phyloP scores from a whole-genome alignment of 2,888 invertebrate genomes.

The Macrophya annulata region DNA sequence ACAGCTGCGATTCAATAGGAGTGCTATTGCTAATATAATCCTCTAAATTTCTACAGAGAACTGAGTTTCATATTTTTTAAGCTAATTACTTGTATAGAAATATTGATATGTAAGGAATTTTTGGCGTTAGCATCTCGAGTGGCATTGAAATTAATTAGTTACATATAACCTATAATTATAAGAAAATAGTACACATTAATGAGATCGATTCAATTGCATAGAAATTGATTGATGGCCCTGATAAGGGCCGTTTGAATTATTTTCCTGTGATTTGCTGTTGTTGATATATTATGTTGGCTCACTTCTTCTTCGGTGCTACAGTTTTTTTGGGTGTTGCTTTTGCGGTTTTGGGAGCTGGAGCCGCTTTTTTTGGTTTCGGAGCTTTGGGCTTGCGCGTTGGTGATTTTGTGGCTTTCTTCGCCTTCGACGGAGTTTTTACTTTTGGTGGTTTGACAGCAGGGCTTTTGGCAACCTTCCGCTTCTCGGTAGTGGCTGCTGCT shows the following conservation, averaged over 20 bases:
- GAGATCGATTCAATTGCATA: constrained; percentile 38
- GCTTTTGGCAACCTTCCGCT: constrained; percentile 54
- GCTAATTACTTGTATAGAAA: neutral
- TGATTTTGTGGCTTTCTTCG: constrained; percentile 60
- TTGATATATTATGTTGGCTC: constrained; percentile 24
- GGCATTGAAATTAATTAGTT: neutral
- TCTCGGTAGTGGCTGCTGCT: constrained; percentile 53
- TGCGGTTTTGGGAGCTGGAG: constrained; percentile 52
- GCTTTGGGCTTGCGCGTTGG: constrained; percentile 63
- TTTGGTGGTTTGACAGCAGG: constrained; percentile 61
- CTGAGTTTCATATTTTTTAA: neutral
- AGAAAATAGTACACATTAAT: neutral
- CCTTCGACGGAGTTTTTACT: constrained; percentile 59
- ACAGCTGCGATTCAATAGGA: neutral
- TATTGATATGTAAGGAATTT: neutral
- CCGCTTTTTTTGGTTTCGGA: constrained; percentile 63
- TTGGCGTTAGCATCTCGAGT: neutral
- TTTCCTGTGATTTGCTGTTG: constrained; percentile 31
- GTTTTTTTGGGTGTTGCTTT: constrained; percentile 55
- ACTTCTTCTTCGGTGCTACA: constrained; percentile 57
- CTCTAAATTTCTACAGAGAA: neutral
- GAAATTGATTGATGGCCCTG: constrained; percentile 59
- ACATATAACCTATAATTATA: neutral
- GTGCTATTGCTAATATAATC: neutral
- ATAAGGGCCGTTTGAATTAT: constrained; percentile 61